Conservation (phyloP, 2,888 invertebrate genomes). For the Parascotia fuliginaria region DNA sequence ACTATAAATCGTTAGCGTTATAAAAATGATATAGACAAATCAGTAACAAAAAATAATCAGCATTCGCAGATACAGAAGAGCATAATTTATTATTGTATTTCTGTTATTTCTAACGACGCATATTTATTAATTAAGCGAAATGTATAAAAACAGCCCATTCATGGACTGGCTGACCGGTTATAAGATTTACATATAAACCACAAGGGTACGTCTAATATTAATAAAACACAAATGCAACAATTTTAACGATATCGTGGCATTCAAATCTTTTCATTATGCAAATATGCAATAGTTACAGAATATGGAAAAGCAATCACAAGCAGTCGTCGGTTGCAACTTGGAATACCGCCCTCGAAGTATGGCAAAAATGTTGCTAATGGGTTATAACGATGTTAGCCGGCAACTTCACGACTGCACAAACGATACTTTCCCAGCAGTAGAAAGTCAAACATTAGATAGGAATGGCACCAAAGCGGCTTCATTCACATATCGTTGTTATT, state of each 20-base stretch:
- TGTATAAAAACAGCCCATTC: conserved; percentile 51
- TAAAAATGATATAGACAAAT: conserved; percentile 53
- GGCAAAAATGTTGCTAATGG: conserved; percentile 69
- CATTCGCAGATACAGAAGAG: conserved; percentile 48
- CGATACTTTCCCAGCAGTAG: conserved; percentile 79
- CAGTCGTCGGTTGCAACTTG: conserved; percentile 38
- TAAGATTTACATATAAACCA: conserved; percentile 38
- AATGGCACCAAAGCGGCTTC: conserved; percentile 63
- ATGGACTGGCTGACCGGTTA: conserved; percentile 46
- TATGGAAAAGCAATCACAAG: conserved; percentile 51
- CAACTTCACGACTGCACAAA: conserved; percentile 63
- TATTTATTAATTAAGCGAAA: conserved; percentile 51
- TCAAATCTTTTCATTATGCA: conserved; percentile 53
- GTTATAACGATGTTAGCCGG: conserved; percentile 64
- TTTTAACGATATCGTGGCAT: conserved; percentile 41
- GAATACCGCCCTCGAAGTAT: conserved; percentile 56
- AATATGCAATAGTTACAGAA: conserved; percentile 54
- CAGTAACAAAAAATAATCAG: conserved; percentile 28
- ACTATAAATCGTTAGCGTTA: conserved; percentile 47
- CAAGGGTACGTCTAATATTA: conserved; percentile 28
- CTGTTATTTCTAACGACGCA: conserved; percentile 51
- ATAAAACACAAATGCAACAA: conserved; percentile 30
- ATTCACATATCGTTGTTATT: conserved; percentile 74
- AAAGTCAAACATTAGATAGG: conserved; percentile 78
- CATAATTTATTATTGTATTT: conserved; percentile 53